phyloP scores from a whole-genome alignment of 2,888 invertebrate genomes.

The Rhyacophila evoluta region DNA sequence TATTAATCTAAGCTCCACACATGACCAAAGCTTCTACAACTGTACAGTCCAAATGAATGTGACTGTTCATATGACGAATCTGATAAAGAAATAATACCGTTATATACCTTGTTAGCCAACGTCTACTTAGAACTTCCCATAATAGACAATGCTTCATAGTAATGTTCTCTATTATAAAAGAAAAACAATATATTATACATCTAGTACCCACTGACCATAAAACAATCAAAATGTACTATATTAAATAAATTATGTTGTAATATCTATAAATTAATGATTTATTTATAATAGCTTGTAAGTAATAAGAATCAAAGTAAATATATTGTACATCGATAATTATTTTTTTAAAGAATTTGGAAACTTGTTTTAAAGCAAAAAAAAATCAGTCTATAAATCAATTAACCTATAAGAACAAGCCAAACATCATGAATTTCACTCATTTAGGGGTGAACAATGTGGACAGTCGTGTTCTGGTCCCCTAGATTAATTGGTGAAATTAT shows the following conservation, averaged over 20 bases:
- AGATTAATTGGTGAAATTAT: conserved; percentile 49
- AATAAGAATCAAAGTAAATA: too few relatives aligned
- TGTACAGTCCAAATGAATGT: conserved; percentile 36
- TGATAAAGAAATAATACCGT: conserved; percentile 39
- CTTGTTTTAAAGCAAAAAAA: too few relatives aligned
- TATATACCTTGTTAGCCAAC: conserved; percentile 39
- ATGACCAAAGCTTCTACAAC: conserved; percentile 1
- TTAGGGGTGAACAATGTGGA: background rate
- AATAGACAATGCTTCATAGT: background rate
- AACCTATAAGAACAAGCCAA: too few relatives aligned
- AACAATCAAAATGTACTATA: too few relatives aligned
- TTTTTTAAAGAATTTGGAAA: too few relatives aligned
- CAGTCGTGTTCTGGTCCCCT: background rate
- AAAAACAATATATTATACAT: conserved; percentile 16
- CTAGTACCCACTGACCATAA: background rate
- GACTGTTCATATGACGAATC: conserved; percentile 46
- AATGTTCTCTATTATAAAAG: background rate
- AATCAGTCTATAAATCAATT: too few relatives aligned
- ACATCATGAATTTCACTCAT: background rate
- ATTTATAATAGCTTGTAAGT: too few relatives aligned
- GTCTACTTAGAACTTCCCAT: background rate
- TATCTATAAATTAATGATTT: too few relatives aligned
- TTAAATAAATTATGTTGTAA: too few relatives aligned
- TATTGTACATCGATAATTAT: too few relatives aligned
- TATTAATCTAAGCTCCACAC: conserved; percentile 1